Base-by-base conservation (phyloP, 2,797 vertebrate genomes). In the Enteromius treurensis region DNA sequence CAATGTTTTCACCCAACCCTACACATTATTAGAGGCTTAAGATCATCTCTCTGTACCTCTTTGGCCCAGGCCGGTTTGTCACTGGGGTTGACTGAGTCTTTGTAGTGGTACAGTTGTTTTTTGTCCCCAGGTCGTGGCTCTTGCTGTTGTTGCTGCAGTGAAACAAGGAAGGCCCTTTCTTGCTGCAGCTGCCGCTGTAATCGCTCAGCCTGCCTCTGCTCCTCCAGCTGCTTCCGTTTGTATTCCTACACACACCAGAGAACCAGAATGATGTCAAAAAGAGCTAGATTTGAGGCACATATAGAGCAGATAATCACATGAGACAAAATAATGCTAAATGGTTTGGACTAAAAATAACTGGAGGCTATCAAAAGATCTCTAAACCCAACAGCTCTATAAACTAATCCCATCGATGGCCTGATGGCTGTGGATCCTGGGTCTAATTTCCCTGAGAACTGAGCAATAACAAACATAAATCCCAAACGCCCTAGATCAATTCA, bases 31-130 rank as follows among this genome's bases (percentile, higher is more conserved):
- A 47, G 26, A 32, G 40, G 6, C 42, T 4, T 51, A 49, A 45
- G 2, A 21, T 62, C 62, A 74, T 55, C 42, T 4, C 13, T 0
- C 2, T 91, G 73, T 94, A 99, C 98, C 97, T 99, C 98, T 89
- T 99, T 96, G 88, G 96, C 98, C 98, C 98, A 99, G 0, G 97
- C 94, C 0, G 98, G 98, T 70, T 99, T 99, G 94, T 99, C 98
- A 5, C 93, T 96, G 88, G 92, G 95, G 88, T 97, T 98, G 71
- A 97, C 96, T 47, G 97, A 96, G 90, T 99, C 98, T 77, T 99
- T 99, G 93, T 98, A 99, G 92, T 99, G 98, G 92, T 99, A 99
- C 51, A 99, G 95, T 40, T 96, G 96, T 86, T 98, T 99, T 93
- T 98, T 99, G 89, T 99, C 98, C 19, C 96, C 94, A 29, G 97